phyloP scores from a whole-genome alignment of 2,888 invertebrate species.

The Tryphoninae sp. region DNA sequence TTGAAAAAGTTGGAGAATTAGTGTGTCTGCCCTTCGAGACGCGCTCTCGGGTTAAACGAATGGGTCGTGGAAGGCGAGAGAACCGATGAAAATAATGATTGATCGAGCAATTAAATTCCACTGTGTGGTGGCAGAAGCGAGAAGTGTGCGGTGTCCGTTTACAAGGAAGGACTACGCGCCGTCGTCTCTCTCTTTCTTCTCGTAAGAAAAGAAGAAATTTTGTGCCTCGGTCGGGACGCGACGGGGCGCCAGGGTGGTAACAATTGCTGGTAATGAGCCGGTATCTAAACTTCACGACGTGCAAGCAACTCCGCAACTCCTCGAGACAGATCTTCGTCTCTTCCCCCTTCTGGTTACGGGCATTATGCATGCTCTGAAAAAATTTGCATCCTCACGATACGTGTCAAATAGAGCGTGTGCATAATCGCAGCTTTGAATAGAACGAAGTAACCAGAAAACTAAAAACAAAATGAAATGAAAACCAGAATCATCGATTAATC shows the following conservation, averaged over 20 bases:
- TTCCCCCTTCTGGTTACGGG: neutral
- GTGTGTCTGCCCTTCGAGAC: neutral
- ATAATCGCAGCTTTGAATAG: slow-evolving; percentile 55
- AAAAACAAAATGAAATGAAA: neutral
- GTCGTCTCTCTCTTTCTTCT: slow-evolving; percentile 5
- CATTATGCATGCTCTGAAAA: slow-evolving; percentile 58
- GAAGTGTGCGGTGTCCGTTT: slow-evolving; percentile 57
- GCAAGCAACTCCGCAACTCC: slow-evolving; percentile 18
- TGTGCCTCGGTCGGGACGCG: slow-evolving; percentile 64
- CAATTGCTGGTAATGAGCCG: slow-evolving; percentile 81
- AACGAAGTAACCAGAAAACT: neutral
- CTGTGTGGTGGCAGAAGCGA: slow-evolving; percentile 75
- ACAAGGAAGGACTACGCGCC: slow-evolving; percentile 31
- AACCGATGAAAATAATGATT: slow-evolving; percentile 74
- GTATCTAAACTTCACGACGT: slow-evolving; percentile 73
- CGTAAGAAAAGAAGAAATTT: slow-evolving; percentile 18
- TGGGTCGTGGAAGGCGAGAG: slow-evolving; percentile 21
- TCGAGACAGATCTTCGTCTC: slow-evolving; percentile 9
- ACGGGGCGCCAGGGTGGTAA: slow-evolving; percentile 76
- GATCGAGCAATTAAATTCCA: slow-evolving; percentile 80
- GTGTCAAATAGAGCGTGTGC: slow-evolving; percentile 42
- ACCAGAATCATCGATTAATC: neutral
- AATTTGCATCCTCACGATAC: slow-evolving; percentile 76
- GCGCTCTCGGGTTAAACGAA: slow-evolving; percentile 31
- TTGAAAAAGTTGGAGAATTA: slow-evolving; percentile 14